A percentile compares a stretch with the other conserved stretches of the same genome.
Conservation (phyloP, 2,888 invertebrate species). For the Oscheius sp. region DNA sequence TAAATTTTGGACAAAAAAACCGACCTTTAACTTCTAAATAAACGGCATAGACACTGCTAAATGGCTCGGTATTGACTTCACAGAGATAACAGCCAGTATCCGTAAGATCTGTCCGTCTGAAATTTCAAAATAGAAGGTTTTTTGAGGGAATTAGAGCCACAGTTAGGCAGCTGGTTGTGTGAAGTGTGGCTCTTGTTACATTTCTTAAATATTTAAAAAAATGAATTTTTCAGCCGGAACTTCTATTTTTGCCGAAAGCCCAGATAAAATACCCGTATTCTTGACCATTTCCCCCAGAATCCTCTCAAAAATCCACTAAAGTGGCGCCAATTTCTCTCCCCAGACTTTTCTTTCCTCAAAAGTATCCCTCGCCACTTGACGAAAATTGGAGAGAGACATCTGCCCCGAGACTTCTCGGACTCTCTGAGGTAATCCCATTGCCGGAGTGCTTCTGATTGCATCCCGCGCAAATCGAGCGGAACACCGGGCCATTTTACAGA, state of each 20-base stretch:
- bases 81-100: conserved; percentile 71
- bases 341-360: not conserved
- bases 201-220: too few relatives aligned
- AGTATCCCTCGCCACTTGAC: not conserved
- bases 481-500: not conserved
- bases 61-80: conserved; percentile 70
- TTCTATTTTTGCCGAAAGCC: too few relatives aligned
- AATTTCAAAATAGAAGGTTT: not conserved
- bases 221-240: too few relatives aligned
- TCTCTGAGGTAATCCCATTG: conserved; percentile 32
- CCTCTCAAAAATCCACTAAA: too few relatives aligned
- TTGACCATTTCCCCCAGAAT: too few relatives aligned
- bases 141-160: not conserved
- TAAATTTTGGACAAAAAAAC: too few relatives aligned
- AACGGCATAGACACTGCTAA: conserved; percentile 66
- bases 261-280: too few relatives aligned
- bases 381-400: conserved; percentile 23
- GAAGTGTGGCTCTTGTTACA: too few relatives aligned
- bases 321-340: not conserved
- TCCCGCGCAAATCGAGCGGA: conserved; percentile 30
- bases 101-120: conserved; percentile 58
- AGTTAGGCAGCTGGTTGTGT: not conserved
- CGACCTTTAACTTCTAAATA: conserved; percentile 61
- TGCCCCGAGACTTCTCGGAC: not conserved
- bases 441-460: conserved; percentile 29